A percentile compares a stretch with the other conserved stretches of the same genome.
These are phyloP conservation scores for Leptoclinus maculatus DNA, from an alignment of 2,797 vertebrate species.

Conservation along the genomic window DNA sequence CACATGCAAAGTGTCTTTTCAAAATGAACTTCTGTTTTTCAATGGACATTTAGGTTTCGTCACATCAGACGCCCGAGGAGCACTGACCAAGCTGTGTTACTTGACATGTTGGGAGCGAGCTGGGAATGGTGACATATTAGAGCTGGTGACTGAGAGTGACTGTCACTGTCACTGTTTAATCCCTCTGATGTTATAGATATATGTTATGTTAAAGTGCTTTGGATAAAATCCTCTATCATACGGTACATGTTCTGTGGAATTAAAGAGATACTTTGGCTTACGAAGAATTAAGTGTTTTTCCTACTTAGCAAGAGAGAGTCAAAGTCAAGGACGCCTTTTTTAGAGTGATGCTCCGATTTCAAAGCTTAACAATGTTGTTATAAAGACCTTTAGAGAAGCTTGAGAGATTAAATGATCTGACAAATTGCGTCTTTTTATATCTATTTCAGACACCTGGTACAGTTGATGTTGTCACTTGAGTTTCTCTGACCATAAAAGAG, in stretches of 20 bases:
- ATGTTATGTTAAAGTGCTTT: constrained; percentile 31
- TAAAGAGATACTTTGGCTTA: not conserved
- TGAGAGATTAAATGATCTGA: not conserved
- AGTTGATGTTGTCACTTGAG: not conserved
- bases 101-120: not conserved
- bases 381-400: not conserved
- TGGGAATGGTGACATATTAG: constrained; percentile 14
- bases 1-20: not conserved
- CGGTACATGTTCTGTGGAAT: constrained; percentile 25
- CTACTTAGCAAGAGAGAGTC: constrained; percentile 26
- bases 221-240: constrained; percentile 44
- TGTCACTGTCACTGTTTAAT: constrained; percentile 45
- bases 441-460: not conserved
- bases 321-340: constrained; percentile 22
- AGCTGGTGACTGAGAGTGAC: constrained; percentile 27
- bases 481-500: not conserved
- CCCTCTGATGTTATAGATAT: constrained; percentile 47
- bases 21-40: not conserved
- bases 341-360: constrained; percentile 20
- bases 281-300: constrained; percentile 36
- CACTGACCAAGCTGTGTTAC: too few relatives aligned
- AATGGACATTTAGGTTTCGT: too few relatives aligned
- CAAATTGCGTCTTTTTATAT: not conserved
- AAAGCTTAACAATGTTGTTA: constrained; percentile 13
- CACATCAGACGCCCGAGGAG: too few relatives aligned